phyloP scores from a whole-genome alignment of 2,888 invertebrate genomes.

The Ornithoptera alexandrae region DNA sequence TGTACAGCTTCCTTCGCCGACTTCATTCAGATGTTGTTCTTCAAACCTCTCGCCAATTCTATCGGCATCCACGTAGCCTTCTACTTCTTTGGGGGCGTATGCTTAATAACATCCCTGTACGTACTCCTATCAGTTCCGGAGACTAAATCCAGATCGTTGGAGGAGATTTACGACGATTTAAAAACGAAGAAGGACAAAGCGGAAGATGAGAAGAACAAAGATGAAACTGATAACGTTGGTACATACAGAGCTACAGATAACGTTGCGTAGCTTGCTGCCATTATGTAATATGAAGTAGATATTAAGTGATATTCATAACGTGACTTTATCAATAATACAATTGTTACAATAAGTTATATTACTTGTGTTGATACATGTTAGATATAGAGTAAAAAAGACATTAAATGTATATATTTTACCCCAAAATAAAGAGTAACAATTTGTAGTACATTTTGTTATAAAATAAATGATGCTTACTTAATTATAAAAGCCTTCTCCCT shows the following conservation, averaged over 20 bases:
- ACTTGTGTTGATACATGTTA: too few relatives aligned
- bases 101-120: slow-evolving; percentile 47
- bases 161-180: slow-evolving; percentile 53
- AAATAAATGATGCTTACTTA: too few relatives aligned
- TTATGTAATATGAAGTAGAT: too few relatives aligned
- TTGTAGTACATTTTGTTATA: too few relatives aligned
- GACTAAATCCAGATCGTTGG: slow-evolving; percentile 49
- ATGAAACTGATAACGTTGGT: neutral
- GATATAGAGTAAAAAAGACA: too few relatives aligned
- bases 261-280: too few relatives aligned
- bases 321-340: too few relatives aligned
- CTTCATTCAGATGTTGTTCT: slow-evolving; percentile 61
- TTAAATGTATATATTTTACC: too few relatives aligned
- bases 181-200: slow-evolving; percentile 55
- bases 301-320: too few relatives aligned
- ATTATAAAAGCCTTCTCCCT: too few relatives aligned
- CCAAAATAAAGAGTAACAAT: too few relatives aligned
- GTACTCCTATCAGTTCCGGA: slow-evolving; percentile 53
- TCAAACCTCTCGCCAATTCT: slow-evolving; percentile 52
- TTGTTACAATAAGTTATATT: too few relatives aligned
- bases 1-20: slow-evolving; percentile 48
- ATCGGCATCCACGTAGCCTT: slow-evolving; percentile 56
- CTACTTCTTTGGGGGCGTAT: slow-evolving; percentile 55
- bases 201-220: neutral
- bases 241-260: slow-evolving; percentile 12